Evolutionary conservation across 2,113 vertebrate species (phyloP).

Genomic region (Strix aluco): DNA sequence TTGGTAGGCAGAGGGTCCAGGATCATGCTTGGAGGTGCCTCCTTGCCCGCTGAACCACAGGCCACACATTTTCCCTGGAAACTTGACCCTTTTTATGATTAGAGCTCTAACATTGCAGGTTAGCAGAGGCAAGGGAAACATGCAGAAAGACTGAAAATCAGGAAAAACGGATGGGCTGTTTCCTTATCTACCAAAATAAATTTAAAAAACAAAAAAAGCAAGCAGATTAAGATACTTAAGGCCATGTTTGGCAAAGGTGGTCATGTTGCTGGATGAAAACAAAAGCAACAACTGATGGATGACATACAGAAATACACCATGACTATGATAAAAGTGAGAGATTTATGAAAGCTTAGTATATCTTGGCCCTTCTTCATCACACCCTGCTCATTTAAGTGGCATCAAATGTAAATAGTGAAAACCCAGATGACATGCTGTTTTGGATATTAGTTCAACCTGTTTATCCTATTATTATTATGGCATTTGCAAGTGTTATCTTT

Average conservation of each 20-base stretch:
- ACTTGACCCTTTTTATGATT: background rate
- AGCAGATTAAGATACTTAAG: background rate
- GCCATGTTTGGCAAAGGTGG: background rate
- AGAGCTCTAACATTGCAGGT: background rate
- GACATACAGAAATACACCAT: background rate
- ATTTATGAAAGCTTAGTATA: background rate
- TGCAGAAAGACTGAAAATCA: background rate
- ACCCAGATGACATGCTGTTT: slow-evolving; percentile 21
- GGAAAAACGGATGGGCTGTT: background rate
- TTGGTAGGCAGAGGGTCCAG: background rate
- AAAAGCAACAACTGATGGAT: background rate
- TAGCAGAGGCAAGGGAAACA: background rate
- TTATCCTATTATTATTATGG: slow-evolving; percentile 52
- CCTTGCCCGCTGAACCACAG: background rate
- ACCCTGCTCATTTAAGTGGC: slow-evolving; percentile 7
- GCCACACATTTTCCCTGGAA: background rate
- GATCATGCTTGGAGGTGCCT: background rate
- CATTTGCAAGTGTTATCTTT: slow-evolving; percentile 51
- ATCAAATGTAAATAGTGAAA: slow-evolving; percentile 34
- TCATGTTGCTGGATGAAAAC: background rate
- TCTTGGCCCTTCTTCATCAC: background rate
- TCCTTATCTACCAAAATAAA: background rate
- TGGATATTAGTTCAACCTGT: slow-evolving; percentile 54
- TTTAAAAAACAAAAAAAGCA: background rate
- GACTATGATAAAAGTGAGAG: background rate